These are phyloP conservation scores for Morone chrysops DNA, from an alignment of 2,113 vertebrate genomes.

Conservation along the genomic window DNA sequence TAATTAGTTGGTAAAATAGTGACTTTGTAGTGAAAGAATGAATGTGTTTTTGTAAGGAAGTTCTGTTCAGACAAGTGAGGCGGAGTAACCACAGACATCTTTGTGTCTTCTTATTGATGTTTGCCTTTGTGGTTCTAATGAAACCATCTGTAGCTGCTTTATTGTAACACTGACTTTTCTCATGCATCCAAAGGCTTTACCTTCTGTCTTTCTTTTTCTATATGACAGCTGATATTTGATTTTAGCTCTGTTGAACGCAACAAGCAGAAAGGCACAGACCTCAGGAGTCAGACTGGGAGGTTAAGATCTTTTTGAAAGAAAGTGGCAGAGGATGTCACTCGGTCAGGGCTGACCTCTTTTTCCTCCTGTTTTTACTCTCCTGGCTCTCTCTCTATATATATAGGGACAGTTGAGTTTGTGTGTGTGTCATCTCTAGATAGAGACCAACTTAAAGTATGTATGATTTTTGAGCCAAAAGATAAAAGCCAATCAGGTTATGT, in stretches of 20 bases:
- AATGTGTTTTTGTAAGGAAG: constrained; percentile 30
- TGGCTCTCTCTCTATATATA: constrained; percentile 17
- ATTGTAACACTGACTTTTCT: background rate
- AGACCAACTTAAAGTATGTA: background rate
- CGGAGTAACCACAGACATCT: constrained; percentile 1
- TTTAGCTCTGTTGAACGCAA: constrained; percentile 25
- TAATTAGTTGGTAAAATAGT: constrained; percentile 44
- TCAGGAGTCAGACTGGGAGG: constrained; percentile 44
- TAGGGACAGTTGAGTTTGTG: too few species aligned
- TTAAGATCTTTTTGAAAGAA: constrained; percentile 44
- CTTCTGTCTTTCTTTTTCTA: constrained; percentile 10
- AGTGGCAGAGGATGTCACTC: constrained; percentile 49
- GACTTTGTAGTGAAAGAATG: background rate
- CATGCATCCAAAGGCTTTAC: background rate
- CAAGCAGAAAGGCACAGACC: constrained; percentile 43
- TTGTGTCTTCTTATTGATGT: constrained; percentile 16
- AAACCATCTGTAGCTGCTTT: constrained; percentile 27
- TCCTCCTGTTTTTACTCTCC: constrained; percentile 55
- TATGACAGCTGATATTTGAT: background rate
- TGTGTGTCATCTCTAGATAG: background rate
- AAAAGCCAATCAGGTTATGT: constrained; percentile 21
- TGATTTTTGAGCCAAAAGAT: constrained; percentile 33
- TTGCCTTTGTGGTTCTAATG: constrained; percentile 11
- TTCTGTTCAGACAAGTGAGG: constrained; percentile 27
- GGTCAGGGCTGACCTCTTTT: constrained; percentile 62